Base-by-base conservation (phyloP, 2,797 vertebrate species). In the Euphonia xanthogaster region DNA sequence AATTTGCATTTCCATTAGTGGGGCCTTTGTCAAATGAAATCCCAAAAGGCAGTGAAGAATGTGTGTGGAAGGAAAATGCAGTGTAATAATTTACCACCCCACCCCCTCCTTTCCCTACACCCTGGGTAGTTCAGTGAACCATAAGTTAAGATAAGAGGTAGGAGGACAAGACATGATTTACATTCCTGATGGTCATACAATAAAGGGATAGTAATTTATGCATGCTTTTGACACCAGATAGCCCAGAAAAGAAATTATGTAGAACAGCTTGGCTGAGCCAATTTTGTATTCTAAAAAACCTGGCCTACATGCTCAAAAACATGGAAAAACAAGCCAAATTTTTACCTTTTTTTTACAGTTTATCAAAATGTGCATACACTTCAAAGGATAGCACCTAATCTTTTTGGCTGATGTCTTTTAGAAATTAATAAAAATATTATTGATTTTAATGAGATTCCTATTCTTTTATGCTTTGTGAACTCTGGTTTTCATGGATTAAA, bases 1-100 rank as follows among this genome's bases (percentile, higher is more conserved):
- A 97, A 97, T 97, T 97, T 98, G 97, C 96, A 96, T 98, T 97
- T 97, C 96, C 95, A 97, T 97, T 97, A 97, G 94, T 3, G 8
- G 92, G 93, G 84, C 62, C 81, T 97, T 97, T 97, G 96, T 98
- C 89, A 96, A 91, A 95, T 86, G 30, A 94, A 95, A 96, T 91
- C 97, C 90, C 86, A 89, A 74, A 95, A 94, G 95, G 94, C 93
- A 94, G 83, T 74, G 82, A 96, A 97, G 93, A 93, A 97, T 94
- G 88, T 42, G 31, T 57, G 54, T 54, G 35, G 63, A 85, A 83
- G 70, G 54, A 95, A 93, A 96, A 95, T 3, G 15, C 31, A 90
- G 48, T 86, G 70, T 95, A 68, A 92, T 96, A 57, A 91, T 67
- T 89, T 85, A 87, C 53, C 6, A 5, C 48, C 42, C 14, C 17